Base-by-base conservation (phyloP, 1,140 invertebrate genomes). In the Globodera ellingtonae region DNA sequence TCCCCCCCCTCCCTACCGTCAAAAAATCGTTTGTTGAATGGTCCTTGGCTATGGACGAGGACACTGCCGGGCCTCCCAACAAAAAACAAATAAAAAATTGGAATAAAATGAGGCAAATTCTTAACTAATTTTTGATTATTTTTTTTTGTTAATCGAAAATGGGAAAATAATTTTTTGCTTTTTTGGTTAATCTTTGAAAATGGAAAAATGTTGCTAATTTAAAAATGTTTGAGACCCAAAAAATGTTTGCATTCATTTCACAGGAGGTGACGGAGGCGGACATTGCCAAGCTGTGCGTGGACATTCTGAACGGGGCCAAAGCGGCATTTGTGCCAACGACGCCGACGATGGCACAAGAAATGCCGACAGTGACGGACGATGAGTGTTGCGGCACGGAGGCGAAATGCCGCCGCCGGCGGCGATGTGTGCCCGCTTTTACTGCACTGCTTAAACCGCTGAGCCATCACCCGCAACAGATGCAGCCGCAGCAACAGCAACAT, bases 261-360 rank as follows among this genome's bases (percentile, higher is more conserved):
- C 35, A 86, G 85, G 78, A 79, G 44, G 81, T 87, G 18, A 65
- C 71, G 35, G 80, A 86, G 71, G 21, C 69, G 4, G 82, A 86
- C 15, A 77, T 89, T 18, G 82, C 82, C 71, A 78, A 78, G 50
- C 70, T 88, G 62, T 89, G 81, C 70, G 71, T 82, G 21, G 75
- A 79, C 56, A 87, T 89, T 72, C 76, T 89, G 50, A 84, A 88
- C 52, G 86, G 85, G 15, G 86, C 86, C 24, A 89, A 89, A 78
- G 67, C 79, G n/a, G 75, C 81, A 24, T 88, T 87, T 83, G 24
- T 69, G 35, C 66, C 78, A 76, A 10, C 67, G 0, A 7, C 67
- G 56, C 4, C 6, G 21, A 15, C 18, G 13, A 48, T 72, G 59
- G n/a, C 35, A 35, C 35, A 35, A 35, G 35, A 35, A 35, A 35